Base-by-base conservation (phyloP, 2,888 invertebrate species). In the Euzetes globulus region DNA sequence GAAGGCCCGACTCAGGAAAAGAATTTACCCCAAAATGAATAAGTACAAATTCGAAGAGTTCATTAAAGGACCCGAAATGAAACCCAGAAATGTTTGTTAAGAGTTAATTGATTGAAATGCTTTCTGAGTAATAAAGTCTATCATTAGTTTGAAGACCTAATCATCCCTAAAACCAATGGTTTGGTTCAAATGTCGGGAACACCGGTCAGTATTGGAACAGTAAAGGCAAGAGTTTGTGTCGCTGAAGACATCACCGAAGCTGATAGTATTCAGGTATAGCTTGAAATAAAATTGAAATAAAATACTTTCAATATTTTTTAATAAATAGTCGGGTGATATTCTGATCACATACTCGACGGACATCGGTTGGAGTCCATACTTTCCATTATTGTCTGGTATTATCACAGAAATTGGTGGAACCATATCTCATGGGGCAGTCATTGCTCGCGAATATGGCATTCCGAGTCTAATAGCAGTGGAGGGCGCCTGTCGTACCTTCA, bases 331-430 rank as follows among this genome's bases (percentile, higher is more conserved):
- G 15, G 90, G 90, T 0, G 92, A 92, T 80, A 86, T 92, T 77
- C 83, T 92, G 78, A 88, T 92, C 78, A 91, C 91, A 0, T 86
- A 86, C 78, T 87, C 87, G 52, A 91, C 91, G 0, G 92, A 92
- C 80, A 89, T 92, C 78, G 91, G 90, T 1, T 92, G 92, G 92
- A 88, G 89, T 7, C 91, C 91, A 0, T 91, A 91, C 83, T 92
- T 92, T 82, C 90, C 91, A 0, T 85, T 92, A 65, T 81, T 92
- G 22, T 84, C 87, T 0, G 92, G 91, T 15, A 86, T 92, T 68
- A 89, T 91, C 13, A 92, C 91, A 0, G 92, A 92, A 82, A 85
- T 91, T 0, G 92, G 92, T 0, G 92, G 92, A 50, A 85, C 92
- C 9, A 88, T 92, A 79, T 91, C 91, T 55, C 91, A 92, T 80